A percentile compares a stretch with the other conserved stretches of the same genome.
phyloP scores from a whole-genome alignment of 1,140 invertebrate species.

The Ephestia elutella region DNA sequence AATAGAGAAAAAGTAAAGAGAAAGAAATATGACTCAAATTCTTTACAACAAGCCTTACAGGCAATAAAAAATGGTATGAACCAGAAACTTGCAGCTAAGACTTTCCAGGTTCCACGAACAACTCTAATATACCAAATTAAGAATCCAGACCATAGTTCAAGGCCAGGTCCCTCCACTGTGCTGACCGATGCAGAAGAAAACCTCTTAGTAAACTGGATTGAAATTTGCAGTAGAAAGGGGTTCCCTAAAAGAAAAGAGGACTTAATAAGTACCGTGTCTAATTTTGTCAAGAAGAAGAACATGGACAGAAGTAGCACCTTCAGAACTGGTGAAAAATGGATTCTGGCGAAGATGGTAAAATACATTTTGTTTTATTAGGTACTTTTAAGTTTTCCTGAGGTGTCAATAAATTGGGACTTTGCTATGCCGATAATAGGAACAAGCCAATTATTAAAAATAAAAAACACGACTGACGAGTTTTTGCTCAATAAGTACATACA shows the following conservation, averaged over 20 bases:
- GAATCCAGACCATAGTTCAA: constrained; percentile 7
- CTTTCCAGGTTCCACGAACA: constrained; percentile 16
- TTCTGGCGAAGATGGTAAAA: too few species aligned
- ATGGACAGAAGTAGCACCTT: constrained; percentile 32
- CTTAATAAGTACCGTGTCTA: constrained; percentile 18
- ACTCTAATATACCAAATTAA: constrained; percentile 22
- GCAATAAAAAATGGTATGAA: constrained; percentile 17
- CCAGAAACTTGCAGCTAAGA: constrained; percentile 23
- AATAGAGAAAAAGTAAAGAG: too few species aligned
- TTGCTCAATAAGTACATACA: too few species aligned
- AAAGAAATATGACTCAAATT: too few species aligned
- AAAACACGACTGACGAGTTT: too few species aligned
- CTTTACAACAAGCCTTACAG: background rate
- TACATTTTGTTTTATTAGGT: too few species aligned
- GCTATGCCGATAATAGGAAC: too few species aligned
- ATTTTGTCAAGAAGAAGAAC: constrained; percentile 14
- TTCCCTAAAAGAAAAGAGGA: constrained; percentile 28
- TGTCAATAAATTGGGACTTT: too few species aligned
- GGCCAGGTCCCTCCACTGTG: constrained; percentile 14
- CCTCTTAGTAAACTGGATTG: constrained; percentile 19
- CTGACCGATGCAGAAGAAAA: constrained; percentile 22
- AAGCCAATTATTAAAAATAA: too few species aligned
- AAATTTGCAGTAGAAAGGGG: constrained; percentile 17
- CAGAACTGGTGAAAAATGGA: constrained; percentile 21
- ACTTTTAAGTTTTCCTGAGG: too few species aligned